Percentiles rank a stretch among this genome's conserved stretches.
These are phyloP conservation scores for Tragelaphus imberbis DNA, from an alignment of 2,113 vertebrate species.

Conservation along the genomic window DNA sequence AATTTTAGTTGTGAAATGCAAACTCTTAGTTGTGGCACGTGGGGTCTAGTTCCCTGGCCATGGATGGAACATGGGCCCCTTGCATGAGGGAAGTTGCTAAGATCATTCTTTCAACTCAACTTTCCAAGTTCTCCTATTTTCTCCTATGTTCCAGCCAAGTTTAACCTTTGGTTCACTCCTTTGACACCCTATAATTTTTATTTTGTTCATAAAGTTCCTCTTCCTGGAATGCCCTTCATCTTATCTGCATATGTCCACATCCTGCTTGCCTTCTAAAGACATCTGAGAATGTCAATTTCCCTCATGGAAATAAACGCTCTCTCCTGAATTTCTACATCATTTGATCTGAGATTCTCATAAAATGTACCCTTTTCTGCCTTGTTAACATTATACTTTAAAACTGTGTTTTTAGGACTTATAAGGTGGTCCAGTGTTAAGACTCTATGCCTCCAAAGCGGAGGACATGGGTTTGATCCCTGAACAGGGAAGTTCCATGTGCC, in stretches of 20 bases:
- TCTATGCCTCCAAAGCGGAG: neutral
- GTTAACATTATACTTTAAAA: neutral
- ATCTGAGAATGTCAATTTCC: neutral
- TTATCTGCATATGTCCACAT: neutral
- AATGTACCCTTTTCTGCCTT: neutral
- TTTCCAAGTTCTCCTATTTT: neutral
- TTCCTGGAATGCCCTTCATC: neutral
- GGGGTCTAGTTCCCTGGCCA: neutral
- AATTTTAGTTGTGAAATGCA: neutral
- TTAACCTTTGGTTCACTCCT: neutral
- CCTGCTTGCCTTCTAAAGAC: neutral
- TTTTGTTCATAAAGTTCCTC: neutral
- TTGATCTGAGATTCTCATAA: neutral
- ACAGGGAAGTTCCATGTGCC: neutral
- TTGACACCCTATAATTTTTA: neutral
- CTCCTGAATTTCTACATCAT: neutral
- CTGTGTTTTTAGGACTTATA: neutral
- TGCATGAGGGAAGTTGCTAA: neutral
- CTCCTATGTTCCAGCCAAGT: neutral
- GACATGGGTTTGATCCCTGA: neutral
- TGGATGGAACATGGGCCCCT: neutral
- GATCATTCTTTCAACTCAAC: neutral
- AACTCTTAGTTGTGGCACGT: neutral
- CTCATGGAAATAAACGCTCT: neutral
- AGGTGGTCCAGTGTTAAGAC: neutral